A percentile compares a stretch with the other conserved stretches of the same genome.
Evolutionary conservation across 2,797 vertebrate genomes (phyloP).

Genomic region (Urophycis tenuis): DNA sequence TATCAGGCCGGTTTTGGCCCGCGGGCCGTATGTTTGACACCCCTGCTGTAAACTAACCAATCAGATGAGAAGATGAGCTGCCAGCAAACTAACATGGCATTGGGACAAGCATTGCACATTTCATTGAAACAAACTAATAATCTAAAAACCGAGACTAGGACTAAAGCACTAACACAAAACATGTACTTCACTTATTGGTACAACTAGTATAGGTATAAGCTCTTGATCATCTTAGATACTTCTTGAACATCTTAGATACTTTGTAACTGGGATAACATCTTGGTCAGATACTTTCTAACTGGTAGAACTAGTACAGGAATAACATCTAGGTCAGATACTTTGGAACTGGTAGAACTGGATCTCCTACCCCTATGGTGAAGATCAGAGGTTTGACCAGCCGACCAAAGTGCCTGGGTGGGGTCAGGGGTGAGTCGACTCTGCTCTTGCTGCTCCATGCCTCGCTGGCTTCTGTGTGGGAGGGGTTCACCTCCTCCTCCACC

Average conservation of each 20-base stretch:
- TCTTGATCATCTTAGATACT: no score
- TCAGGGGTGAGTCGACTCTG: conserved; percentile 26
- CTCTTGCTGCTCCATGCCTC: conserved; percentile 47
- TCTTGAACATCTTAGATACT: no score
- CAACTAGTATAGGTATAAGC: no score
- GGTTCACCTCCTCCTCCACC: conserved; percentile 44
- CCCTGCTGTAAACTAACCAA: neutral
- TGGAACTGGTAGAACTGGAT: no score
- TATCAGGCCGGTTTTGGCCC: no score
- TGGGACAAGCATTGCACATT: no score
- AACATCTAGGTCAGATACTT: neutral
- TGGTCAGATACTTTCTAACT: neutral
- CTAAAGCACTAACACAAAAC: neutral
- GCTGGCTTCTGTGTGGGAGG: conserved; percentile 34
- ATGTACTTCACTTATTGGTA: neutral
- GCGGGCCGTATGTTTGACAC: no score
- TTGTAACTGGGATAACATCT: neutral
- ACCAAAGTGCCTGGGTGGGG: conserved; percentile 59
- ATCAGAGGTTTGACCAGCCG: conserved; percentile 78
- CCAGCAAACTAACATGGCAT: no score
- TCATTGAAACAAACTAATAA: no score
- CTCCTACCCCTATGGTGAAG: conserved; percentile 85
- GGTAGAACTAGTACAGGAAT: neutral
- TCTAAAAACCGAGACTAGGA: no score
- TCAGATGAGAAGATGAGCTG: no score